Conservation (phyloP, 2,113 vertebrate genomes). For the Riparia riparia region DNA sequence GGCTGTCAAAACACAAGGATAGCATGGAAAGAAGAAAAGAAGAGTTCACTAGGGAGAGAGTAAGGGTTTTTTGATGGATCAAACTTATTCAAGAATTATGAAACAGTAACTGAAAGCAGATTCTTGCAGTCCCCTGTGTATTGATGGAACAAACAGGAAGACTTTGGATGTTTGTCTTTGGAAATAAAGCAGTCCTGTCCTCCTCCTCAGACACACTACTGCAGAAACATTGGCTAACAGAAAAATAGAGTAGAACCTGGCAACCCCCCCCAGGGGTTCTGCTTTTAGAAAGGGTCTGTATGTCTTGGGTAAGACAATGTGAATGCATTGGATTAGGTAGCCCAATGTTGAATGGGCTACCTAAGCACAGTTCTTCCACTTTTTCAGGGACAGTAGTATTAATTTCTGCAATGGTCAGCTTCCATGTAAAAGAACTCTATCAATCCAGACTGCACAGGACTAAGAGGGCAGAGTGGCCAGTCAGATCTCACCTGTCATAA, state of each 20-base stretch:
- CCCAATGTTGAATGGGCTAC: not conserved
- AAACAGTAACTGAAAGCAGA: not conserved
- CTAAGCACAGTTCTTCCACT: not conserved
- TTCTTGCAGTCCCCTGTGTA: not conserved
- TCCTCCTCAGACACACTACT: not conserved
- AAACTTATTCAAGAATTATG: not conserved
- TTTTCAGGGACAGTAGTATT: not conserved
- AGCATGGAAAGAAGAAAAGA: not conserved
- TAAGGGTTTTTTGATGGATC: not conserved
- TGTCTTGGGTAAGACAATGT: not conserved
- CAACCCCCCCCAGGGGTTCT: not conserved
- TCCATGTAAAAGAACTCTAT: not conserved
- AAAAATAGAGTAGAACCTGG: not conserved
- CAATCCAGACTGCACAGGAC: not conserved
- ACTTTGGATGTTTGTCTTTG: not conserved
- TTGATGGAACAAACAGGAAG: not conserved
- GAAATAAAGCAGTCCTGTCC: not conserved
- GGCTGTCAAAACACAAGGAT: not conserved
- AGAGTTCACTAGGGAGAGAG: not conserved
- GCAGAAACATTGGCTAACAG: not conserved
- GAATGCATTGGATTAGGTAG: not conserved
- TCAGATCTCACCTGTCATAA: slow-evolving; percentile 88
- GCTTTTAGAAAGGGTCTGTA: not conserved
- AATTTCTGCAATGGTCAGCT: not conserved
- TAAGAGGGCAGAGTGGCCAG: not conserved